Base-by-base conservation (phyloP, 2,113 vertebrate species). In the Lepus europaeus region DNA sequence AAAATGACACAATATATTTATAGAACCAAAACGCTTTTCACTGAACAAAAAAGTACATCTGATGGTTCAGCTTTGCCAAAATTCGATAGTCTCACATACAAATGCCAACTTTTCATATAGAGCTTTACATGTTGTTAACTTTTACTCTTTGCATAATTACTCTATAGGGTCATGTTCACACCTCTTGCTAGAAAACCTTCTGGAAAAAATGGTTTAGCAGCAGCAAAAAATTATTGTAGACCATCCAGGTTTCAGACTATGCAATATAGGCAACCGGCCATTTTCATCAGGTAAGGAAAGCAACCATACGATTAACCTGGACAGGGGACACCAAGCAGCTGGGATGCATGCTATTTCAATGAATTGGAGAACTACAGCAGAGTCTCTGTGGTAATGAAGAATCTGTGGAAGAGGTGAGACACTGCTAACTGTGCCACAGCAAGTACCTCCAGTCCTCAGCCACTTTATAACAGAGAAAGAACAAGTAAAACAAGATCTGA, bases 1-100 rank as follows among this genome's bases (percentile, higher is more conserved):
- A 82, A 90, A 49, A 56, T 64, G 74, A 36, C 10, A 11, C 14
- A 68, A n/a, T 36, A 16, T 92, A 90, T 93, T 89, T 86, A 53
- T 69, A 94, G 69, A 82, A 51, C 9, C 31, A 83, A 59, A 70
- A 19, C 33, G 64, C 39, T 11, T 56, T 72, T 61, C 11, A 82
- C 22, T 83, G n/a, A 85, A 79, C 64, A 64, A 81, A 93, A 76
- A 84, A 9, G n/a, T 36, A 27, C 36, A 45, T 49, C 9, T 73
- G 27, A 6, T 8, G 49, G 39, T 49, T 6, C 3, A 33, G n/a
- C 56, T 45, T 80, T 93, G 49, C 36, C 39, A 25, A 36, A 25
- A 88, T 97, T 95, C 20, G 73, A 10, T 6, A 84, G 27, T 29
- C 45, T 87, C 63, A 9, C 20, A 66, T 49, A 11, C 9, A 92